phyloP scores from a whole-genome alignment of 2,888 invertebrate species.

The Stenodera caucasica region DNA sequence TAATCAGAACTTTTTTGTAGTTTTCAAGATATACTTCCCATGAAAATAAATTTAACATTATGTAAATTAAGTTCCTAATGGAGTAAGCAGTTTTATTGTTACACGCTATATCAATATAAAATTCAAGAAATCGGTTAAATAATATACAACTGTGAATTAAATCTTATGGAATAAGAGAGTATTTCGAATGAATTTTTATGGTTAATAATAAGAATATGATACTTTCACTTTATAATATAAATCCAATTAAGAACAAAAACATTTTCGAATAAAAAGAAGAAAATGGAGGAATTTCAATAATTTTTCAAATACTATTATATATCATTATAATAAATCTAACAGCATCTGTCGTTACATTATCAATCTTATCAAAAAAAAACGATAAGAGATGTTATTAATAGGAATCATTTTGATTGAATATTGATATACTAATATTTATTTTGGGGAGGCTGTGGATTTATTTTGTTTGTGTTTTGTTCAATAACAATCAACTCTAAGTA shows the following conservation, averaged over 20 bases:
- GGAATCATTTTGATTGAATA: neutral
- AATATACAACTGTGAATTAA: neutral
- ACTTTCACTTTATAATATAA: conserved; percentile 3
- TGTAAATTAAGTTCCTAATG: too few relatives aligned
- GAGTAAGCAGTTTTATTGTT: too few relatives aligned
- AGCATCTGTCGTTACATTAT: neutral
- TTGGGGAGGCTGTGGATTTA: neutral
- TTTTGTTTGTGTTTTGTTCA: neutral
- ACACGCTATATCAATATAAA: neutral
- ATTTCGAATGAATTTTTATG: conserved; percentile 6
- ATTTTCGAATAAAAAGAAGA: too few relatives aligned
- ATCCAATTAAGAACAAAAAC: too few relatives aligned
- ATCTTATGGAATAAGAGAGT: neutral
- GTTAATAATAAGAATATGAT: neutral
- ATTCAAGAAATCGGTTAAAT: neutral
- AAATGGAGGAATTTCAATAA: too few relatives aligned
- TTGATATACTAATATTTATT: neutral
- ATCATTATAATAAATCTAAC: too few relatives aligned
- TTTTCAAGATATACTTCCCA: too few relatives aligned
- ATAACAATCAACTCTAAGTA: neutral
- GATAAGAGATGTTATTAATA: neutral
- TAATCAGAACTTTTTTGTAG: too few relatives aligned
- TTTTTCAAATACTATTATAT: too few relatives aligned
- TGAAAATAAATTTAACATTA: too few relatives aligned
- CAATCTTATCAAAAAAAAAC: neutral